phyloP scores from a whole-genome alignment of 2,888 invertebrate species.

The Ligdia adustata region DNA sequence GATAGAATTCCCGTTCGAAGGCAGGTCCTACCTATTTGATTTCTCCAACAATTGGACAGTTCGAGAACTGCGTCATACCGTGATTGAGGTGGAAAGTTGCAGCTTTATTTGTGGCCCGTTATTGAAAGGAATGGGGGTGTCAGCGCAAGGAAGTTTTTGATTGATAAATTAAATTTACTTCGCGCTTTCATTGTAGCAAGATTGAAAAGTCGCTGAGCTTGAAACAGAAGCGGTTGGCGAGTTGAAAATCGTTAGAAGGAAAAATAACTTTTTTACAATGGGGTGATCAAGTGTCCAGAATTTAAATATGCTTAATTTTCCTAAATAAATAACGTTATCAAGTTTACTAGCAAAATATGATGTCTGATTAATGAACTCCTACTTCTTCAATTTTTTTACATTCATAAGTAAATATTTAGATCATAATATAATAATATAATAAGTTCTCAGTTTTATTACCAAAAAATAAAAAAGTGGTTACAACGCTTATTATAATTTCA shows the following conservation, averaged over 20 bases:
- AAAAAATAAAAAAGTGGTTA: no score
- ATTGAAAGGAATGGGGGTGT: slow-evolving; percentile 20
- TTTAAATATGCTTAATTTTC: no score
- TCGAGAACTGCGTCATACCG: background rate
- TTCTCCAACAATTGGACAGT: slow-evolving; percentile 2
- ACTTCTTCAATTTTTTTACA: no score
- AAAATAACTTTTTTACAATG: no score
- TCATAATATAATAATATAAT: no score
- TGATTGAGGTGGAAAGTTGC: slow-evolving; percentile 18
- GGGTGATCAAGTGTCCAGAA: no score
- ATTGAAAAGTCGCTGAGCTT: slow-evolving; percentile 8
- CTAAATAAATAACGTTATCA: no score
- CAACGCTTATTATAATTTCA: no score
- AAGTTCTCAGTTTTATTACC: no score
- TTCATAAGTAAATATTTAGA: no score
- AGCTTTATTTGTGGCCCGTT: slow-evolving; percentile 8
- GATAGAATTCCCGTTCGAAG: background rate
- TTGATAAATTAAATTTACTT: slow-evolving; percentile 15
- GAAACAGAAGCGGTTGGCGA: slow-evolving; percentile 1
- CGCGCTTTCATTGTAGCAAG: slow-evolving; percentile 10
- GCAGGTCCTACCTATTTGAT: slow-evolving; percentile 10
- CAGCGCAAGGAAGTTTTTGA: slow-evolving; percentile 4
- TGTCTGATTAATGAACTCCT: no score
- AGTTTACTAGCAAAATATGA: no score
- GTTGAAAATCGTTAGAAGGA: background rate